Percentiles rank a stretch among this genome's conserved stretches.
Evolutionary conservation across 1,140 invertebrate species (phyloP).

Genomic region (Cyclargus thomasi): DNA sequence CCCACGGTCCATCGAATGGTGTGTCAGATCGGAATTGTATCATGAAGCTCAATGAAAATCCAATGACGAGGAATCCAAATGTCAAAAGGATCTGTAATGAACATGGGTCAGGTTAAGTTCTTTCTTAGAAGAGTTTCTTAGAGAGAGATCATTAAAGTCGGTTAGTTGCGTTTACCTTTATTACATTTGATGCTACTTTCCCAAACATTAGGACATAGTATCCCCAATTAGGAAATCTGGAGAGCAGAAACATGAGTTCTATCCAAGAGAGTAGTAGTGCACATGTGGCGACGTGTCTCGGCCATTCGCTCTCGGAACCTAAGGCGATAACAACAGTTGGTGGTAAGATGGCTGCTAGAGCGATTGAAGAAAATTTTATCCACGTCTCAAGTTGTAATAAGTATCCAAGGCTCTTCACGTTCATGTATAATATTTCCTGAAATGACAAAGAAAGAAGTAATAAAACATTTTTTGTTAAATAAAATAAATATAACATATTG

Average conservation of each 20-base stretch:
- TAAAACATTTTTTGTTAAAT: background rate
- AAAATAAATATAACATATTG: background rate
- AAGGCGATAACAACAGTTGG: constrained; percentile 35
- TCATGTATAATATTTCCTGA: constrained; percentile 70
- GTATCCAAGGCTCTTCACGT: constrained; percentile 59
- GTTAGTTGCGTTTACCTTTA: too few species aligned
- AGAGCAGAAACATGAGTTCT: constrained; percentile 74
- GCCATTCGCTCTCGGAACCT: constrained; percentile 52
- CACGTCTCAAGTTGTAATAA: constrained; percentile 68
- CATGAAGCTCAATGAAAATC: constrained; percentile 76
- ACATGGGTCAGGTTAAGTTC: too few species aligned
- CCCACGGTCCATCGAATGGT: constrained; percentile 66
- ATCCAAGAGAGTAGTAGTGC: constrained; percentile 74
- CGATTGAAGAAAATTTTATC: constrained; percentile 63
- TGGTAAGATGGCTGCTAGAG: constrained; percentile 44
- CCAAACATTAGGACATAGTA: constrained; percentile 76
- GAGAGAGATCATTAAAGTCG: too few species aligned
- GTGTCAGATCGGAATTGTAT: constrained; percentile 66
- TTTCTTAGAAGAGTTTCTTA: too few species aligned
- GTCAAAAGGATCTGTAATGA: constrained; percentile 68
- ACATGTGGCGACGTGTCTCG: constrained; percentile 69
- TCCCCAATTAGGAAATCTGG: constrained; percentile 73
- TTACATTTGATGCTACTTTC: constrained; percentile 67
- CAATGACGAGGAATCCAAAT: constrained; percentile 71
- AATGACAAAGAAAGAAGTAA: constrained; percentile 55